Evolutionary conservation across 2,888 invertebrate genomes (phyloP), one percentile per base, ranked within the genome.

Genomic region (Slavum lentiscoides): DNA sequence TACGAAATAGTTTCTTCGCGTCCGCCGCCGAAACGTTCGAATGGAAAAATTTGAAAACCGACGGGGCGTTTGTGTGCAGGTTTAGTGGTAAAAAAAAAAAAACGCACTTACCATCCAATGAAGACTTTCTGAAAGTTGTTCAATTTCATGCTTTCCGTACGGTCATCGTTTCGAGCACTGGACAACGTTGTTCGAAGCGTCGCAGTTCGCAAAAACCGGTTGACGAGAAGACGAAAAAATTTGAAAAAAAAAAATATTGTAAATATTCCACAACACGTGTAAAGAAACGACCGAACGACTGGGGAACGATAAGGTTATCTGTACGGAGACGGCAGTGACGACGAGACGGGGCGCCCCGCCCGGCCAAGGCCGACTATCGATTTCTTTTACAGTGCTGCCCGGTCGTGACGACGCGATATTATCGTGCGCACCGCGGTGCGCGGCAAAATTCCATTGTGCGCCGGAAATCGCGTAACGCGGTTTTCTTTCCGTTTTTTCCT

Each of bases 61-160:
- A 30, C 30, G 30, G 30, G 30, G 2, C 2, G 30, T 30, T 30
- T 4, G 30, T 30, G 30, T 30, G 30, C 4, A 30, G 4, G 30
- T 30, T 30, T 4, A 30, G 30, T 30, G 30, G 30, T 30, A 4
- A 2, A 5, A 17, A 15, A 62, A 21, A 21, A 21, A 21, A 21
- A 6, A 21, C 21, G 30, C 3, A 74, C 69, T 74, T 58, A 81
- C 70, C 70, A 82, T 82, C 58, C 64, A 58, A 72, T 30, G 64
- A 80, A 80, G 64, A 80, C 80, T 80, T 80, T 80, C 43, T 80
- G 80, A 11, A 80, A 80, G n/a, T 80, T 72, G 15, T 80, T 80
- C 64, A 80, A 58, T 72, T 39, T 72, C 80, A 80, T 80, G 64
- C 80, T 80, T 66, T 58, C 11, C 17, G 19, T 1, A 13, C 21